These are phyloP conservation scores for Drosophila dunni DNA, from an alignment of 1,140 invertebrate genomes.

Conservation along the genomic window DNA sequence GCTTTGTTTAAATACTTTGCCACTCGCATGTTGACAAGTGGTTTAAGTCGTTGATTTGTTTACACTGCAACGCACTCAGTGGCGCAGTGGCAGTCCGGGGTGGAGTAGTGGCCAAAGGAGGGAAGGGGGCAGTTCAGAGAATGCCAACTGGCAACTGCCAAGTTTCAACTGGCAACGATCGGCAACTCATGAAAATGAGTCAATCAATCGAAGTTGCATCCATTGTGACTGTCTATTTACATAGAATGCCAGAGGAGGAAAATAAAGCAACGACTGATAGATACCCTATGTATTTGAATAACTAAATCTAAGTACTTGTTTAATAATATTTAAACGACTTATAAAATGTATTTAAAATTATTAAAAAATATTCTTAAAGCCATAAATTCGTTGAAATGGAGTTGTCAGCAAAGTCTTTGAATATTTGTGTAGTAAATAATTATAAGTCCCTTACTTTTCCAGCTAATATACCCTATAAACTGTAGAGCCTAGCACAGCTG, in stretches of 20 bases:
- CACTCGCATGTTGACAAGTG: slow-evolving; percentile 81
- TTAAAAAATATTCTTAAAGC: neutral
- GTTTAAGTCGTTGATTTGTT: slow-evolving; percentile 83
- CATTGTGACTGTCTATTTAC: slow-evolving; percentile 61
- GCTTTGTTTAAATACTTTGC: slow-evolving; percentile 82
- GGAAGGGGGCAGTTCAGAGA: neutral
- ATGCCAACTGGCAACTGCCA: neutral
- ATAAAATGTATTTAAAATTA: neutral
- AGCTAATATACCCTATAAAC: neutral
- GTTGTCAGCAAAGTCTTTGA: too few relatives aligned
- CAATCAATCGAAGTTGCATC: slow-evolving; percentile 69
- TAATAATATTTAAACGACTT: too few relatives aligned
- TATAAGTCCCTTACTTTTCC: too few relatives aligned
- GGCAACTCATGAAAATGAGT: slow-evolving; percentile 74
- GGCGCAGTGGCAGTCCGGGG: slow-evolving; percentile 18
- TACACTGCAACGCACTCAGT: slow-evolving; percentile 55
- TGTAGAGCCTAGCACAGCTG: slow-evolving; percentile 23
- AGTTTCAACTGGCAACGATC: neutral
- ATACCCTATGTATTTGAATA: too few relatives aligned
- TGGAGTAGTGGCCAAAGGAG: neutral
- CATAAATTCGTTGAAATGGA: too few relatives aligned
- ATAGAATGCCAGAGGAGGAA: slow-evolving; percentile 26
- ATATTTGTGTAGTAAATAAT: neutral
- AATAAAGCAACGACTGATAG: neutral
- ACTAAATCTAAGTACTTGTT: too few relatives aligned